These are phyloP conservation scores for Scolopax mira DNA, from an alignment of 2,113 vertebrate species.

Conservation along the genomic window DNA sequence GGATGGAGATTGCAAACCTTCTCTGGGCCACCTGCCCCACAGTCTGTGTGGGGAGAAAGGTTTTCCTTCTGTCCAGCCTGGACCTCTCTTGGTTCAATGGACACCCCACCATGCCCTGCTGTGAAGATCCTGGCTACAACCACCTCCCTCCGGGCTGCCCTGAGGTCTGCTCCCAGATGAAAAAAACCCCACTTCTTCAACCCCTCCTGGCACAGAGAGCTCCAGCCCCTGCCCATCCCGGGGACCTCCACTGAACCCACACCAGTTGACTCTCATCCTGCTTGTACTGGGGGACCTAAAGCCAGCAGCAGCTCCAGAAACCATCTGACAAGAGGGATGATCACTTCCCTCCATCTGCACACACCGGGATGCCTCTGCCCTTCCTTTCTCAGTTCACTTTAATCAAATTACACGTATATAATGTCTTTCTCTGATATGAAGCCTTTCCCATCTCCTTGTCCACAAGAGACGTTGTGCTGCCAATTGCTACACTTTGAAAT, in stretches of 20 bases:
- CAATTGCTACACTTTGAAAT: rapidly evolving
- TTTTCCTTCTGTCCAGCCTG: neutral
- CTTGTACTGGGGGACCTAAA: neutral
- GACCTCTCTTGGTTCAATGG: too few relatives aligned
- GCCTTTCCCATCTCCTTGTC: neutral
- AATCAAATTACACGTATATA: neutral
- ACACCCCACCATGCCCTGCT: rapidly evolving
- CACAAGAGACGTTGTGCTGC: neutral
- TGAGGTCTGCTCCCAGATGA: too few relatives aligned
- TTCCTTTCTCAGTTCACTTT: neutral
- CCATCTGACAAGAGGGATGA: neutral
- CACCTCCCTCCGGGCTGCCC: too few relatives aligned
- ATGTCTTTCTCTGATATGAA: rapidly evolving
- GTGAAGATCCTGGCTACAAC: too few relatives aligned
- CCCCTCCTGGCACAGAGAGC: too few relatives aligned
- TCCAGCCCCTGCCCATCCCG: neutral
- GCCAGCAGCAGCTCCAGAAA: too few relatives aligned
- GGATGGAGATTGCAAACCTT: neutral
- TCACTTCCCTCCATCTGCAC: rapidly evolving
- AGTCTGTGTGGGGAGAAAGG: rapidly evolving
- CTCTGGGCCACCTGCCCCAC: neutral
- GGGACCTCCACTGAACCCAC: too few relatives aligned
- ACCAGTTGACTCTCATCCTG: neutral
- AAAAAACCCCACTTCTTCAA: neutral
- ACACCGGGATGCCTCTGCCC: rapidly evolving